Evolutionary conservation across 2,797 vertebrate species (phyloP), one percentile per base, ranked within the genome.

Genomic region (Paratrypauchen microcephalus): DNA sequence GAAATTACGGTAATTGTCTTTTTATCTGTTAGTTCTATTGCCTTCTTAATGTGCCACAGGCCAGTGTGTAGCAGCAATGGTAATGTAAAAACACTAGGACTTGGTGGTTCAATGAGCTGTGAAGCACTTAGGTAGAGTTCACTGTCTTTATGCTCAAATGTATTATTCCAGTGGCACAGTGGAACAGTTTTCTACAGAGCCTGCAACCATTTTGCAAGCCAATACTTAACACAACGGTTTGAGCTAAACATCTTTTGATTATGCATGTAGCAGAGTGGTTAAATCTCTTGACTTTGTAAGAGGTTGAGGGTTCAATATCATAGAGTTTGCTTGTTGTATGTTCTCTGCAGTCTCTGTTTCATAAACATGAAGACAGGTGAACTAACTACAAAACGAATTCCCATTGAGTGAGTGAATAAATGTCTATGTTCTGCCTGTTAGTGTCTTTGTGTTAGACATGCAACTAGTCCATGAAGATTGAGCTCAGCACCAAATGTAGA

Each of bases 151-250:
- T 50, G 48, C 48, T 7, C 61, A 62, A 11, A 4, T 15, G 41
- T 45, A 45, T 15, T 5, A 32, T 64, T 70, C 45, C 61, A 39
- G 47, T 68, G 67, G 66, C 24, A 68, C 18, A 54, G n/a, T n/a
- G 67, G 65, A 75, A 65, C 74, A 69, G 73, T 68, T 24, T 68
- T n/a, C 47, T 39, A 63, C 61, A 64, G 54, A 65, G 28, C 47
- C 30, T 71, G 52, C 1, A 26, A 9, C 50, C 61, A 65, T 39
- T 74, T 15, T 56, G 5, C 32, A 6, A 39, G 4, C 56, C 4
- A 32, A 45, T 39, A 18, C 6, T 60, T 41, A 13, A 13, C 11
- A 41, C 12, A 45, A 16, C 16, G 3, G 41, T 45, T 45, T 15
- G 15, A 45, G 41, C 13, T 45, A 15, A 13, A 45, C 41, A 45